Base-by-base conservation (phyloP, 2,113 vertebrate species). In the Eupsittula cactorum region DNA sequence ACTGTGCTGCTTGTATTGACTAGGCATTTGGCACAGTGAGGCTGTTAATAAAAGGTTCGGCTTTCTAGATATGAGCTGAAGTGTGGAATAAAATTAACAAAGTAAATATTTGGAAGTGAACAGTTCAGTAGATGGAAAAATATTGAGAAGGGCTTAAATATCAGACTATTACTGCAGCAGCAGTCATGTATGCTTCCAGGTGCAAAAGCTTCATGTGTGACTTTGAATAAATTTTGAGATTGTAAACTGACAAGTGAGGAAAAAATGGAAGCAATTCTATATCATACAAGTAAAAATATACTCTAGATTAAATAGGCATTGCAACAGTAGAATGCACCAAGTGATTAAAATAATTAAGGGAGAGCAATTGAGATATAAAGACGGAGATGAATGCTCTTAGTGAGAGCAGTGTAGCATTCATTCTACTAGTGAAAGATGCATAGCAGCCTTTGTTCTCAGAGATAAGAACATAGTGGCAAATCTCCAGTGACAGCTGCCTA, bases 341-440 rank as follows among this genome's bases (percentile, higher is more conserved):
- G 46, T 90, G 89, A 95, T 97, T 88, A 82, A 96, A 97, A 97
- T 91, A 97, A 97, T 97, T 96, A 97, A 97, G 94, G 39, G 64
- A 44, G 74, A 94, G 77, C 90, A 86, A 97, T 96, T 97, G 96
- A 98, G 97, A 97, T 96, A 71, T 94, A 96, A 95, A 97, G 86
- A 82, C 4, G 2, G 90, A 97, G 92, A 97, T 62, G 82, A 93
- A 88, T 62, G 89, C 80, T 94, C 74, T 96, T 16, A 49, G 57
- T 44, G 79, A 94, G 91, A 73, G 90, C 88, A 94, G 52, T 4
- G 44, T 74, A 87, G 90, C 91, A 21, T 95, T 93, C 82, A 33
- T 82, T 96, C 82, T 96, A 49, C 33, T 53, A 27, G 55, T 74
- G 93, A 89, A 94, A 97, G 92, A 85, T 88, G 88, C 63, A 15